phyloP scores from a whole-genome alignment of 2,888 invertebrate genomes.

The Dolichopus griseipennis region DNA sequence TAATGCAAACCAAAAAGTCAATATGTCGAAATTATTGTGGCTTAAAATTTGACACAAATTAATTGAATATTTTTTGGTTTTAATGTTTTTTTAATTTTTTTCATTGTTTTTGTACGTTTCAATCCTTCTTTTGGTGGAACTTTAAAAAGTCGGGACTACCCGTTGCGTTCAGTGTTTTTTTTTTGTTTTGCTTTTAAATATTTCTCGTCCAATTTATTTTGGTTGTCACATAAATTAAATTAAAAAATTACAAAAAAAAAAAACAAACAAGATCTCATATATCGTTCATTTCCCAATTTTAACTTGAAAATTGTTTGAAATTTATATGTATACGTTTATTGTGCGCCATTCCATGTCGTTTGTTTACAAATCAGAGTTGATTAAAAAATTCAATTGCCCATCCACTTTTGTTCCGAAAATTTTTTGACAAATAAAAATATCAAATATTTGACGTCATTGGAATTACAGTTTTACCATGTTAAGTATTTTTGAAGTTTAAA shows the following conservation, averaged over 20 bases:
- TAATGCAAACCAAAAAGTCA: background rate
- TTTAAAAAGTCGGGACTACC: background rate
- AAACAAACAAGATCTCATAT: background rate
- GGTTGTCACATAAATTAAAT: background rate
- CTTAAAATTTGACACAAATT: background rate
- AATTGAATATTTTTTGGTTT: slow-evolving; percentile 6
- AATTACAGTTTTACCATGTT: no score
- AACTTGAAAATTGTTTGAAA: no score
- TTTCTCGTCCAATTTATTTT: background rate
- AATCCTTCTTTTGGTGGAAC: background rate
- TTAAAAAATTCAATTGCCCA: background rate
- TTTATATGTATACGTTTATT: no score
- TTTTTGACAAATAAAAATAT: no score
- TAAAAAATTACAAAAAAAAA: background rate
- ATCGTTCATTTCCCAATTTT: background rate
- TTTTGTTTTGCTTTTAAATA: no score
- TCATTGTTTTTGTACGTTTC: no score
- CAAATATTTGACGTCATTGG: no score
- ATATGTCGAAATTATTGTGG: background rate
- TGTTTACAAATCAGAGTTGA: no score
- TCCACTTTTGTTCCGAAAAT: background rate
- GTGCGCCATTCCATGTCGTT: no score
- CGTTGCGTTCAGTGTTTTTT: no score
- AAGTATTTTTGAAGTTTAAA: no score
- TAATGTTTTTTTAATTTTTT: background rate